phyloP scores from a whole-genome alignment of 2,797 vertebrate genomes.

The Rhinoraja longicauda region DNA sequence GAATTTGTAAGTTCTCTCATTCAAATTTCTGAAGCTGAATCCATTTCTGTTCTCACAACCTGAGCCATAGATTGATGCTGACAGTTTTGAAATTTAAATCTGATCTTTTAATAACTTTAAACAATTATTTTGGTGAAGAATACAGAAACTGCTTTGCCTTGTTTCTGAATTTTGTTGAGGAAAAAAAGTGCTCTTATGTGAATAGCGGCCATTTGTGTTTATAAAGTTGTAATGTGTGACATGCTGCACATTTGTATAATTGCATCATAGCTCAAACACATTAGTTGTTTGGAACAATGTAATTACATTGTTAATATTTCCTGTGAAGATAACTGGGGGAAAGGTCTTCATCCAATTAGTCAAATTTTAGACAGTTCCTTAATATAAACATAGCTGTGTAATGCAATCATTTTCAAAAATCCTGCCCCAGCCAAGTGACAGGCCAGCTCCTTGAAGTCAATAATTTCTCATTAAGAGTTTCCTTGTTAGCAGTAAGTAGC shows the following conservation, averaged over 20 bases:
- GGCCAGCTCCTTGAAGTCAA: background rate
- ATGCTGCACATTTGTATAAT: background rate
- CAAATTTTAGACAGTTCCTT: background rate
- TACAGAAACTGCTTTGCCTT: background rate
- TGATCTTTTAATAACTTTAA: background rate
- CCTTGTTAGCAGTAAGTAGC: background rate
- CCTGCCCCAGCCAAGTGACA: background rate
- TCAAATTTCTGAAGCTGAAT: constrained; percentile 25
- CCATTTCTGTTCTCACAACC: constrained; percentile 16
- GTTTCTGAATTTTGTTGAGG: background rate
- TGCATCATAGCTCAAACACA: background rate
- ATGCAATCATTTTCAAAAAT: background rate
- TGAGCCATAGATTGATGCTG: background rate
- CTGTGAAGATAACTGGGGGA: background rate
- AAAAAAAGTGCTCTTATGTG: background rate
- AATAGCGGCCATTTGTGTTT: background rate
- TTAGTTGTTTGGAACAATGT: background rate
- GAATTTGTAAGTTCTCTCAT: constrained; percentile 16
- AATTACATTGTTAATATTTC: constrained; percentile 6
- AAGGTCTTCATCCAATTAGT: background rate
- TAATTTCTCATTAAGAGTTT: background rate
- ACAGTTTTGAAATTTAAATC: background rate
- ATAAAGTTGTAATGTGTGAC: background rate
- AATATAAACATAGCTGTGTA: background rate
- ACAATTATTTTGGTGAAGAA: background rate